These are phyloP conservation scores for Mactromeris polynyma DNA, from an alignment of 2,888 invertebrate genomes.

Conservation along the genomic window DNA sequence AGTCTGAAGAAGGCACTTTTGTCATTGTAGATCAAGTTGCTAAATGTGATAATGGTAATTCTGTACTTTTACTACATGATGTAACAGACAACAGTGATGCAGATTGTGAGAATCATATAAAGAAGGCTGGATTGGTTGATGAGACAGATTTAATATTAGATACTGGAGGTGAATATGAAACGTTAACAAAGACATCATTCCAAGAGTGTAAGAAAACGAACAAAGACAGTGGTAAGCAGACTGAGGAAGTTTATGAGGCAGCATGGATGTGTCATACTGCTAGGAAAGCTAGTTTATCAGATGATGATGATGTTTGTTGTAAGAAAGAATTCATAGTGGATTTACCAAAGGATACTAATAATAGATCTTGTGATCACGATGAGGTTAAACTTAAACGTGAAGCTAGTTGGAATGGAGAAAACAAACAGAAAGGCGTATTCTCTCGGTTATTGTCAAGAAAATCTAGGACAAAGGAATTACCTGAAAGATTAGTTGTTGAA, in stretches of 20 bases:
- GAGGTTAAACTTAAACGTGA: background rate
- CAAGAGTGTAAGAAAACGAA: background rate
- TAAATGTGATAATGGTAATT: conserved; percentile 11
- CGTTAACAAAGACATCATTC: conserved; percentile 12
- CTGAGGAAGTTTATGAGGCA: conserved; percentile 33
- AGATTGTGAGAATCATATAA: background rate
- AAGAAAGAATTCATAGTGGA: background rate
- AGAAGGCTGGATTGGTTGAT: background rate
- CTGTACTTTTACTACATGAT: background rate
- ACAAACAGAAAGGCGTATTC: conserved; percentile 29
- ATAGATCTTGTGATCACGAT: background rate
- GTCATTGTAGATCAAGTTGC: background rate
- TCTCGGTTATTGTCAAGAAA: conserved; percentile 33
- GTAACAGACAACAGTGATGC: background rate
- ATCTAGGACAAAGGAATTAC: conserved; percentile 28
- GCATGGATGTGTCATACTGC: conserved; percentile 43
- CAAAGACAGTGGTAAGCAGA: background rate
- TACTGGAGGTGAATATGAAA: conserved; percentile 29
- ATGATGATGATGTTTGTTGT: conserved; percentile 25
- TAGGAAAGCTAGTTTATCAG: background rate
- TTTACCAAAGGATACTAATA: background rate
- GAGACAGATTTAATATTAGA: background rate
- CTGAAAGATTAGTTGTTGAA: conserved; percentile 38
- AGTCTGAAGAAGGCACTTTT: conserved; percentile 11
- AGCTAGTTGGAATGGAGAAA: background rate